Evolutionary conservation across 2,888 invertebrate genomes (phyloP).

Genomic region (Eumacrocentrus americanus): DNA sequence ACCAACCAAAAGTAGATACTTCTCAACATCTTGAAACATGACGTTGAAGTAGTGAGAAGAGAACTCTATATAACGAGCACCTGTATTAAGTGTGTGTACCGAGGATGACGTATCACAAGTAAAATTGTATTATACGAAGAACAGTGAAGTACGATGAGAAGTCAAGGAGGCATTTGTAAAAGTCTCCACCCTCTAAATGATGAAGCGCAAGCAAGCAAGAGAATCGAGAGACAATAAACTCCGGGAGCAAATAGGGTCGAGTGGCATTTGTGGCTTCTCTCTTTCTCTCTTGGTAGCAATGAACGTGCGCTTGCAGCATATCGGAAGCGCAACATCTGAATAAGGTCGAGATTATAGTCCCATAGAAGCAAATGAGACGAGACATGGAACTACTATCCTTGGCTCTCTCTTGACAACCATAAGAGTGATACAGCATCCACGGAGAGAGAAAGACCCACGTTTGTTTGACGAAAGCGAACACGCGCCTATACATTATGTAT

Average conservation of each 20-base stretch:
- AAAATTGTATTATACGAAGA: background rate
- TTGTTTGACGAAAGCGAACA: constrained; percentile 17
- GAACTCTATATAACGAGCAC: background rate
- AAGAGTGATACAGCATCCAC: too few species aligned
- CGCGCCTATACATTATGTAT: constrained; percentile 36
- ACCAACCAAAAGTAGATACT: too few species aligned
- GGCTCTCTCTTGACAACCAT: constrained; percentile 18
- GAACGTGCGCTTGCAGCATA: constrained; percentile 25
- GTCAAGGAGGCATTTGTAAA: background rate
- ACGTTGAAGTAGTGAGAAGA: background rate
- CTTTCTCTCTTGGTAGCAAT: constrained; percentile 1
- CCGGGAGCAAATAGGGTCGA: constrained; percentile 33
- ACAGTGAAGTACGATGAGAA: background rate
- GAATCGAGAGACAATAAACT: constrained; percentile 29
- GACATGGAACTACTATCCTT: constrained; percentile 22
- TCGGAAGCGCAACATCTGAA: constrained; percentile 32
- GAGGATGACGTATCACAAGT: background rate
- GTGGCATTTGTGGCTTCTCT: constrained; percentile 28
- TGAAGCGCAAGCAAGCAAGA: constrained; percentile 10
- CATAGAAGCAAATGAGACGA: constrained; percentile 19
- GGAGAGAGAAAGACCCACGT: constrained; percentile 17
- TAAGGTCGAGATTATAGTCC: constrained; percentile 34
- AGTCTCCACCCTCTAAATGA: constrained; percentile 6
- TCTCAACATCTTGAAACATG: too few species aligned
- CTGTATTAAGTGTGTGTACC: too few species aligned